Conservation (phyloP, 2,113 vertebrate species). For the Chaetorhynchus papuensis region DNA sequence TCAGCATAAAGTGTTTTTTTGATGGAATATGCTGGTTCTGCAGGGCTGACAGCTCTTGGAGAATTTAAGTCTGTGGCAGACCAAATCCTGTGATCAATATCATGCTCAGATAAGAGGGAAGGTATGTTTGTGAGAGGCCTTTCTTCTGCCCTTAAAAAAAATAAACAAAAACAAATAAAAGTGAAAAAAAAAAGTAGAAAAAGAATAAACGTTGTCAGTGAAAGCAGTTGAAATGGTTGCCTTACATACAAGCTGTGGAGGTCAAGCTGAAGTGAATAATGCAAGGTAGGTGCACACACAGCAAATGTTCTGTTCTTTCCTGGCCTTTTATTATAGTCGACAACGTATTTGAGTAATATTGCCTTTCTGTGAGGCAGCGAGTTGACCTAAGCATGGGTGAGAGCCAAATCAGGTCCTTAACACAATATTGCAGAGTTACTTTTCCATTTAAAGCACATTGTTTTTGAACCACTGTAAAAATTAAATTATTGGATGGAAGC, state of each 20-base stretch:
- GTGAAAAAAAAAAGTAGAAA: background rate
- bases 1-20: background rate
- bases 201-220: background rate
- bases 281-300: background rate
- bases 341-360: background rate
- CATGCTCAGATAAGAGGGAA: background rate
- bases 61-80: background rate
- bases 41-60: background rate
- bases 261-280: background rate
- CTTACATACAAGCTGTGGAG: background rate
- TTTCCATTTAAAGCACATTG: constrained; percentile 3
- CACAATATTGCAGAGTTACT: background rate
- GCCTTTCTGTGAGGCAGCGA: background rate
- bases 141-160: background rate
- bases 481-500: background rate
- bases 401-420: background rate
- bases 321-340: background rate
- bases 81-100: background rate
- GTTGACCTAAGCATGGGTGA: background rate
- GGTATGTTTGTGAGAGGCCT: background rate
- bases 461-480: background rate
- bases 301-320: background rate
- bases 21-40: background rate
- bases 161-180: background rate
- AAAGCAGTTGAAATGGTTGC: background rate